A percentile compares a stretch with the other conserved stretches of the same genome.
phyloP scores from a whole-genome alignment of 2,797 vertebrate species.

The Pelodytes ibericus region DNA sequence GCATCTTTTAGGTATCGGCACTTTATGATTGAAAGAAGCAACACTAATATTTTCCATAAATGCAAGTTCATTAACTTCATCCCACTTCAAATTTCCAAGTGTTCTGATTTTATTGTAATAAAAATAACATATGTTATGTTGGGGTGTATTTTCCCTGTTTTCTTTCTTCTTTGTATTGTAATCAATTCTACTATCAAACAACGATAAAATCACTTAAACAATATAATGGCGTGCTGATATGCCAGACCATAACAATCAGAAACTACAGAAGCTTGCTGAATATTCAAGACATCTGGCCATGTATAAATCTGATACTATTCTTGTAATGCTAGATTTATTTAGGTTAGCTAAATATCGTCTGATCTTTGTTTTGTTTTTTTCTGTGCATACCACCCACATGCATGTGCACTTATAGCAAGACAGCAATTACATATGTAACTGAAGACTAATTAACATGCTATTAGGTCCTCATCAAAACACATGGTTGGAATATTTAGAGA shows the following conservation, averaged over 20 bases:
- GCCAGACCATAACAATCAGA: neutral
- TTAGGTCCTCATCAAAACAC: neutral
- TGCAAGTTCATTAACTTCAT: no score
- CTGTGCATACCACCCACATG: neutral
- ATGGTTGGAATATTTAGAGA: neutral
- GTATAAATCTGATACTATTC: neutral
- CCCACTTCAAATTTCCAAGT: no score
- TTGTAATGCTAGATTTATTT: slow-evolving; percentile 3
- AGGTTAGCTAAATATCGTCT: neutral
- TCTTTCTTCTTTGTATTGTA: no score
- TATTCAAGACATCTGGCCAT: neutral
- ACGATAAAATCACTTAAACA: no score
- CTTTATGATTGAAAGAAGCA: no score
- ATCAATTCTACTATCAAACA: no score
- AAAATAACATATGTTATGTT: no score
- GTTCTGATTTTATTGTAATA: no score
- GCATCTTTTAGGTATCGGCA: no score
- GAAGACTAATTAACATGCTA: neutral
- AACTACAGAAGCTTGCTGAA: neutral
- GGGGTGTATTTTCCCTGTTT: no score
- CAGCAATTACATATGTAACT: neutral
- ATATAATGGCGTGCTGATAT: no score
- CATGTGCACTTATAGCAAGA: neutral
- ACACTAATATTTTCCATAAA: no score
- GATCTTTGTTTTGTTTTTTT: neutral